Base-by-base conservation (phyloP, 1,140 invertebrate genomes). In the Ectropis grisescens region DNA sequence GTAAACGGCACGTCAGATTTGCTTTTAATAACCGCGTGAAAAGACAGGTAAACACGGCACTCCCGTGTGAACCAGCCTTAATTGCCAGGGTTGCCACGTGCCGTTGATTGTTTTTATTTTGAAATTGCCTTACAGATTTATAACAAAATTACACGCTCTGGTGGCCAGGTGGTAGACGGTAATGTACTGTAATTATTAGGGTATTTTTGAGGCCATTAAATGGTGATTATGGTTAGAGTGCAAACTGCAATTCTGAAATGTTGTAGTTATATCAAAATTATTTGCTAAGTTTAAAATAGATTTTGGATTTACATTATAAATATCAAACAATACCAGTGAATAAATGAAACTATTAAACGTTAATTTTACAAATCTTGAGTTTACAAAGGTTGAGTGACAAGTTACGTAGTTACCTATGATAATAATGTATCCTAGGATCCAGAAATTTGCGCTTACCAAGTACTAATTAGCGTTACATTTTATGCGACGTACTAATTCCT, bases 51-150 rank as follows among this genome's bases (percentile, higher is more conserved):
- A 54, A 45, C 26, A 16, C 28, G 27, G 32, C 19, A 14, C 13
- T 48, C 48, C 13, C 48, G 51, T 55, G 52, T 46, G 56, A 51
- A 60, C 41, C 39, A 13, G 29, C 31, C 19, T 33, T 47, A 51
- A 59, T 55, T 50, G 33, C 32, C 47, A 49, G 43, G 54, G 45
- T 22, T 45, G 56, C 16, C 66, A 66, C 66, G 66, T 66, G 61
- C 19, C 50, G n/a, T 29, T 64, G 64, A 66, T 66, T 58, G 57
- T 66, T 51, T 66, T 39, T 39, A 15, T 13, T 26, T 36, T 11
- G n/a, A 25, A 27, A 30, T 29, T 26, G 29, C 24, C 31, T 33
- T 41, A n/a, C n/a, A 46, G 43, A 50, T 55, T 61, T 52, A 55
- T 46, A 15, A 30, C 34, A 33, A 50, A 59, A 58, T 60, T 52